Evolutionary conservation across 2,888 invertebrate species (phyloP).

Genomic region (Himalopsyche anomala): DNA sequence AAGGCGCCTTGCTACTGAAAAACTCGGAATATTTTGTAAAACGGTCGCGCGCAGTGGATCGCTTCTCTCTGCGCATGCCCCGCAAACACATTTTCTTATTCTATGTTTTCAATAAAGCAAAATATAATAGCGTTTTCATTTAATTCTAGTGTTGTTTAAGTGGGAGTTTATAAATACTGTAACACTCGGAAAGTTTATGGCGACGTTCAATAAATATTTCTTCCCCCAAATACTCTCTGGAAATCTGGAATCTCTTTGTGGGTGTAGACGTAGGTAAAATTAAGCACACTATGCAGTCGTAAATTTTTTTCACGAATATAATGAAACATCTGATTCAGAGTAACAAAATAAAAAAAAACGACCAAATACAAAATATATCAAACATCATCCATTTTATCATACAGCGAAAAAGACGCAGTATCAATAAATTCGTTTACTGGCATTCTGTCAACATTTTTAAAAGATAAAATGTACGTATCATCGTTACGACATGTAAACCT

Average conservation of each 20-base stretch:
- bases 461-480: no score
- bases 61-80: conserved; percentile 24
- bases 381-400: no score
- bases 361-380: no score
- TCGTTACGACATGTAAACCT: no score
- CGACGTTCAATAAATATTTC: conserved; percentile 37
- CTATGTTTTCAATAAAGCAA: conserved; percentile 33
- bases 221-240: neutral
- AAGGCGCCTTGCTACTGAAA: conserved; percentile 24
- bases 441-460: no score
- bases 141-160: conserved; percentile 38
- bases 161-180: conserved; percentile 26
- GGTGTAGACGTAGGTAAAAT: conserved; percentile 22
- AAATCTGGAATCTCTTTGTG: no score
- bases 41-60: conserved; percentile 12
- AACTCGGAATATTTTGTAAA: neutral
- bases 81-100: conserved; percentile 13
- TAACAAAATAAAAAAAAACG: no score
- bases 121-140: conserved; percentile 32
- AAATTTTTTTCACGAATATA: neutral
- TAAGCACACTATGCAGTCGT: neutral
- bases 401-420: no score
- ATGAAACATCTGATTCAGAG: no score
- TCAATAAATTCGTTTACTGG: no score
- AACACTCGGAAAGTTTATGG: neutral